phyloP scores from a whole-genome alignment of 1,140 invertebrate species.

The Mercenaria mercenaria region DNA sequence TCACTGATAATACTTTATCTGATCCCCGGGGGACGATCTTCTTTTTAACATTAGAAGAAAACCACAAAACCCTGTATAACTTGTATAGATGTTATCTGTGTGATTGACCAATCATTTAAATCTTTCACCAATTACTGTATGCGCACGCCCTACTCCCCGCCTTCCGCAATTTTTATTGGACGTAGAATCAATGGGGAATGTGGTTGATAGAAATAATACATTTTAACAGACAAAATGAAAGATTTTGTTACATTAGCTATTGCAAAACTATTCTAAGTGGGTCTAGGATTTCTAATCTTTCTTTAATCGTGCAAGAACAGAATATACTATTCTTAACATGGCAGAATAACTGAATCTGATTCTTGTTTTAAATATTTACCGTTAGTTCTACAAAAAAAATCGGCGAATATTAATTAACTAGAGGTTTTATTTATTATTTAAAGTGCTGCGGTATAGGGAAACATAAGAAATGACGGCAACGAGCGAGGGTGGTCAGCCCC shows the following conservation, averaged over 20 bases:
- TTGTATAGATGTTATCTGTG: background rate
- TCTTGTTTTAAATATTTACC: too few species aligned
- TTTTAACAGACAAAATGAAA: slow-evolving; percentile 57
- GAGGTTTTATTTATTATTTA: too few species aligned
- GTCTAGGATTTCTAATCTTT: slow-evolving; percentile 27
- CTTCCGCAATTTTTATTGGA: slow-evolving; percentile 24
- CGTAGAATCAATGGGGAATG: background rate
- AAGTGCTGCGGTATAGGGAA: background rate
- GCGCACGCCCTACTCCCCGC: slow-evolving; percentile 8
- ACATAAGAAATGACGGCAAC: slow-evolving; percentile 49
- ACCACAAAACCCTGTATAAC: background rate
- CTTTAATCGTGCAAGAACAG: background rate
- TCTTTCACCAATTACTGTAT: background rate
- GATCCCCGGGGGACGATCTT: slow-evolving; percentile 11
- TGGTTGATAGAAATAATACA: slow-evolving; percentile 41
- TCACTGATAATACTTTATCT: slow-evolving; percentile 43
- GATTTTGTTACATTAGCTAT: slow-evolving; percentile 59
- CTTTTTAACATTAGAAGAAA: background rate
- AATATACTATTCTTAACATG: background rate
- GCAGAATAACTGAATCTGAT: slow-evolving; percentile 10
- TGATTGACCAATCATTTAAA: slow-evolving; percentile 18
- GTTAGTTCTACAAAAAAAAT: too few species aligned
- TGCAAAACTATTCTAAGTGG: slow-evolving; percentile 29
- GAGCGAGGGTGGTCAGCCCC: background rate
- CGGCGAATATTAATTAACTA: too few species aligned